Evolutionary conservation across 2,113 vertebrate species (phyloP).

Genomic region (Zingel zingel): DNA sequence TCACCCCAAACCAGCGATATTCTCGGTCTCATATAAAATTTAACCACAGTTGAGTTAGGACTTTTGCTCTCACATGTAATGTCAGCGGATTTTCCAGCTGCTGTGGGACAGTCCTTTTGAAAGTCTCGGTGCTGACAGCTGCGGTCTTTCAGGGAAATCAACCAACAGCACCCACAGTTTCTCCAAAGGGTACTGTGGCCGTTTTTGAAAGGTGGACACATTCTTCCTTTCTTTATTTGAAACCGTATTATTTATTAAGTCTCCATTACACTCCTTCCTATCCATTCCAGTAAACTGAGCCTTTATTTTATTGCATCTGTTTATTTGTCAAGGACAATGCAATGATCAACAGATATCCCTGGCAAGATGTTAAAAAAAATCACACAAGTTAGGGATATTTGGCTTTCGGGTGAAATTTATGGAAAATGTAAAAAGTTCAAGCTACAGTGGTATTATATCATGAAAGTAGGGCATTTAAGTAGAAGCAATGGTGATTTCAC

Average conservation of each 20-base stretch:
- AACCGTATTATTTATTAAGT: neutral
- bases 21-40: constrained; percentile 48
- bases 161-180: constrained; percentile 25
- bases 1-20: constrained; percentile 6
- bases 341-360: neutral
- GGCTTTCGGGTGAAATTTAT: no score
- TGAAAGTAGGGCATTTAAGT: no score
- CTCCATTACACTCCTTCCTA: neutral
- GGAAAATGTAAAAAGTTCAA: no score
- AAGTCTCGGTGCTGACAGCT: constrained; percentile 47
- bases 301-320: neutral
- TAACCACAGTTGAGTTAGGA: constrained; percentile 48
- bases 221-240: neutral
- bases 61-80: constrained; percentile 23
- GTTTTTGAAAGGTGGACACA: neutral
- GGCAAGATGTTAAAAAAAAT: neutral
- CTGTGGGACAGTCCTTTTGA: constrained; percentile 35
- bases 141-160: constrained; percentile 29
- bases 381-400: no score
- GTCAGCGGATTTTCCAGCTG: constrained; percentile 61
- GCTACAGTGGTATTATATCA: no score
- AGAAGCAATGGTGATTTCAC: no score
- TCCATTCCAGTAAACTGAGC: neutral
- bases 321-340: neutral
- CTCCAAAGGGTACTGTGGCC: constrained; percentile 12